phyloP scores from a whole-genome alignment of 1,140 invertebrate species.

The Caenorhabditis tropicalis region DNA sequence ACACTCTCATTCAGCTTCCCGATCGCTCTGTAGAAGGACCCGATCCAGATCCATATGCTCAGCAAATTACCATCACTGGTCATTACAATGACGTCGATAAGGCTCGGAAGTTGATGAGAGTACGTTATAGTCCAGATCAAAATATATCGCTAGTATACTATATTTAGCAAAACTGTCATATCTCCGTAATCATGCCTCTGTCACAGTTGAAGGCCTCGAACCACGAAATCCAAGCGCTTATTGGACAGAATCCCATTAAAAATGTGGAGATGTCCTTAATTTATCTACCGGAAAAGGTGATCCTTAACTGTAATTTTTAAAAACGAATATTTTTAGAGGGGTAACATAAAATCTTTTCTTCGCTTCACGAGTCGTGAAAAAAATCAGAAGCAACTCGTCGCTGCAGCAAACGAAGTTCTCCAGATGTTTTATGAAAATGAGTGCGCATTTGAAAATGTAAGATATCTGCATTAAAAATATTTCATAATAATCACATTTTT shows the following conservation, averaged over 20 bases:
- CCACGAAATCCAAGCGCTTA: not conserved
- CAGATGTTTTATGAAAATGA: not conserved
- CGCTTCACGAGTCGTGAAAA: not conserved
- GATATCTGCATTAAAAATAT: not conserved
- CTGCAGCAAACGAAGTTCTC: not conserved
- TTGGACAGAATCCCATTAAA: slow-evolving; percentile 34
- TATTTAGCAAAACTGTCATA: not conserved
- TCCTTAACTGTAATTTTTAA: not conserved
- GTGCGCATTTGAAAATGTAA: not conserved
- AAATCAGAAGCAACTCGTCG: not conserved
- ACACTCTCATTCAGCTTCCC: slow-evolving; percentile 22
- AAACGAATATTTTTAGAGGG: not conserved
- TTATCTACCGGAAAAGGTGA: not conserved
- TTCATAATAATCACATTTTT: not conserved
- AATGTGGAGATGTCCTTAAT: slow-evolving; percentile 18
- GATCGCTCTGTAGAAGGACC: not conserved
- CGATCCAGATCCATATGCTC: not conserved
- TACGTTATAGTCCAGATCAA: not conserved
- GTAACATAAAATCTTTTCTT: not conserved
- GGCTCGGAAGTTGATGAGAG: slow-evolving; percentile 27
- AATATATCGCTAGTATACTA: no score
- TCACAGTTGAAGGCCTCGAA: not conserved
- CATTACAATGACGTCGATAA: not conserved
- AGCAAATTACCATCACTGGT: slow-evolving; percentile 18
- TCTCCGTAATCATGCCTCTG: not conserved